Conservation (phyloP, 1,140 invertebrate species). For the Calliopsis andreniformis region DNA sequence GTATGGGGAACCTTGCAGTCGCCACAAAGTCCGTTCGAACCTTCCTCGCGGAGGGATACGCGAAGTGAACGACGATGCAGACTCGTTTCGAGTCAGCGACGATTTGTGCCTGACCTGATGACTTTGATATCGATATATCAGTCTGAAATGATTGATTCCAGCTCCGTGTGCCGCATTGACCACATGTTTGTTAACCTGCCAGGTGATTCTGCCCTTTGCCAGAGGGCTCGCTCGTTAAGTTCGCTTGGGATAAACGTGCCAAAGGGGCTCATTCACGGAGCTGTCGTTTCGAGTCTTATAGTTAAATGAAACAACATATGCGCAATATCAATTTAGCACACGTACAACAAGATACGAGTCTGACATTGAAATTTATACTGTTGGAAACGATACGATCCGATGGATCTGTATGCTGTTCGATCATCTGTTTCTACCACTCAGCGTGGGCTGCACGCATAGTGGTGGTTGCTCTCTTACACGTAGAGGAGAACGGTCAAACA, state of each 20-base stretch:
- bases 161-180: conserved; percentile 10
- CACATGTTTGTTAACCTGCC: background rate
- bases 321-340: conserved; percentile 47
- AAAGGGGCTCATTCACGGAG: conserved; percentile 21
- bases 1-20: background rate
- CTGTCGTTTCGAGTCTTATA: conserved; percentile 42
- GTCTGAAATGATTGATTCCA: conserved; percentile 39
- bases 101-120: conserved; percentile 42
- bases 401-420: conserved; percentile 4
- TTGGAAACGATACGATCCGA: conserved; percentile 1
- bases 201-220: background rate
- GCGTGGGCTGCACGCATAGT: background rate
- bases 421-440: background rate
- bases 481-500: conserved; percentile 38
- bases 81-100: conserved; percentile 40
- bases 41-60: conserved; percentile 22
- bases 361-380: conserved; percentile 32
- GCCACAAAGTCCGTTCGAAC: conserved; percentile 34
- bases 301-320: conserved; percentile 49
- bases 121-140: conserved; percentile 32
- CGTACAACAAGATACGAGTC: conserved; percentile 41
- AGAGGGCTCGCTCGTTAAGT: too few relatives aligned
- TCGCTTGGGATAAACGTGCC: too few relatives aligned
- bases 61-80: conserved; percentile 39
- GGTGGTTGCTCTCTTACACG: background rate